phyloP scores from a whole-genome alignment of 2,113 vertebrate genomes.

The Antennarius striatus region DNA sequence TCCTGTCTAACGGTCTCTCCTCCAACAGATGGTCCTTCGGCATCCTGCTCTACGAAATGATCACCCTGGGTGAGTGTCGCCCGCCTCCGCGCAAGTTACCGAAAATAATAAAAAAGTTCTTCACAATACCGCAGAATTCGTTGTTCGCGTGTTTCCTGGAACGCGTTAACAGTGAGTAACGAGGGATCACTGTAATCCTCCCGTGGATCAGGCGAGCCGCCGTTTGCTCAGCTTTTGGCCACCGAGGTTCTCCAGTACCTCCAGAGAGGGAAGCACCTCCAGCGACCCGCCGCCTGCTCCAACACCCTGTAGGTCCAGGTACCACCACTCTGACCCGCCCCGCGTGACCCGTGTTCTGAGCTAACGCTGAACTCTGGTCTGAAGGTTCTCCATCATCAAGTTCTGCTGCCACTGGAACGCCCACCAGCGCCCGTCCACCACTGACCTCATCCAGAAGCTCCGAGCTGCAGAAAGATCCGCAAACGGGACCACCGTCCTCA shows the following conservation, averaged over 20 bases:
- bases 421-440: slow-evolving; percentile 63
- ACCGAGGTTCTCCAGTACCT: slow-evolving; percentile 85
- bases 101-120: too few relatives aligned
- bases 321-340: neutral
- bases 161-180: too few relatives aligned
- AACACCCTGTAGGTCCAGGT: slow-evolving; percentile 81
- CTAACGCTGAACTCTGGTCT: neutral
- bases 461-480: slow-evolving; percentile 72
- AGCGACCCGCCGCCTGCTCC: slow-evolving; percentile 82
- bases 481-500: slow-evolving; percentile 79
- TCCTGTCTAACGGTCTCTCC: neutral
- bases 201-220: slow-evolving; percentile 84
- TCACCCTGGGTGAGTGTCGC: slow-evolving; percentile 85
- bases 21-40: slow-evolving; percentile 92
- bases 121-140: too few relatives aligned
- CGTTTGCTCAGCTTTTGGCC: slow-evolving; percentile 83
- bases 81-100: too few relatives aligned
- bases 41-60: slow-evolving; percentile 92
- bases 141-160: too few relatives aligned
- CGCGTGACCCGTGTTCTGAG: too few relatives aligned
- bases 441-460: slow-evolving; percentile 73
- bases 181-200: neutral
- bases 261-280: slow-evolving; percentile 84
- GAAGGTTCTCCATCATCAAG: slow-evolving; percentile 84
- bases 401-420: slow-evolving; percentile 85